A percentile compares a stretch with the other conserved stretches of the same genome.
These are phyloP conservation scores for Pseudococcus jackbeardsleyi DNA, from an alignment of 2,888 invertebrate genomes.

Conservation along the genomic window DNA sequence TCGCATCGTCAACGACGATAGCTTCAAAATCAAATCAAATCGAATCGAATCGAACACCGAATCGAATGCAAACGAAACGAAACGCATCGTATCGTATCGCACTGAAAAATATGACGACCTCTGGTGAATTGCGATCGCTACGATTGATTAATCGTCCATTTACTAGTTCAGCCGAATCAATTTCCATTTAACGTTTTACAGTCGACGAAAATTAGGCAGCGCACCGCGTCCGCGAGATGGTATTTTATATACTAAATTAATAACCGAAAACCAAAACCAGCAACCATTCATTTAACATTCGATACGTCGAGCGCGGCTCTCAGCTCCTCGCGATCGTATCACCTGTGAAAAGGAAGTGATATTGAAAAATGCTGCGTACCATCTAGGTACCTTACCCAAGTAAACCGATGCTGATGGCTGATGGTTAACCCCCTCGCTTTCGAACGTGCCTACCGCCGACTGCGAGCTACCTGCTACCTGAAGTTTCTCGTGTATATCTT, in stretches of 20 bases:
- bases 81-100: conserved; percentile 20
- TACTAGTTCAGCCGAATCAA: conserved; percentile 37
- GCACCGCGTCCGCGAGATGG: conserved; percentile 6
- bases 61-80: conserved; percentile 25
- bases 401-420: background rate
- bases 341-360: conserved; percentile 32
- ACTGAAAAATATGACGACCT: conserved; percentile 37
- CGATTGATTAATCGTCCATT: conserved; percentile 40
- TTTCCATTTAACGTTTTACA: conserved; percentile 28
- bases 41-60: background rate
- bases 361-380: conserved; percentile 6
- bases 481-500: background rate
- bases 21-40: conserved; percentile 6
- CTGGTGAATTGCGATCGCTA: conserved; percentile 37
- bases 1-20: background rate
- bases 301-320: conserved; percentile 1
- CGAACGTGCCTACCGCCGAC: no score
- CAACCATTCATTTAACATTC: conserved; percentile 23
- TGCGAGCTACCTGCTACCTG: background rate
- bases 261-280: conserved; percentile 35
- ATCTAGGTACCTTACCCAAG: background rate
- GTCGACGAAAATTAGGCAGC: conserved; percentile 13
- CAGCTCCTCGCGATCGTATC: background rate
- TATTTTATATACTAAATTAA: conserved; percentile 38
- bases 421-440: background rate